These are phyloP conservation scores for Griposia aprilina DNA, from an alignment of 2,888 invertebrate genomes.

Conservation along the genomic window DNA sequence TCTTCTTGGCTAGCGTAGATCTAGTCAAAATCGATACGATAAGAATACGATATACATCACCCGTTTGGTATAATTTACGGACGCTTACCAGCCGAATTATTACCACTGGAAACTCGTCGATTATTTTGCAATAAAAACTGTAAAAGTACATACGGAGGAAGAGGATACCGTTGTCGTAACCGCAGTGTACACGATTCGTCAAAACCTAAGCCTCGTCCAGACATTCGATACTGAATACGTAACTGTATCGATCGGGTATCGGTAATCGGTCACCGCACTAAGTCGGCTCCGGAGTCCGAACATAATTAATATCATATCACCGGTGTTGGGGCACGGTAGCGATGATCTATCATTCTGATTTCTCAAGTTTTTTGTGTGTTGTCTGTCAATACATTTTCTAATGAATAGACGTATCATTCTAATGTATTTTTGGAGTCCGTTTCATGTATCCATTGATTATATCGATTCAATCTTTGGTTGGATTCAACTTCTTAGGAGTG, in stretches of 20 bases:
- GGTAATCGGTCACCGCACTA: conserved; percentile 32
- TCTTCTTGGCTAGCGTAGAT: neutral
- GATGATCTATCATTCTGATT: conserved; percentile 6
- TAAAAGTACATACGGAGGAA: conserved; percentile 17
- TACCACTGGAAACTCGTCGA: conserved; percentile 4
- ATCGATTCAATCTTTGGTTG: neutral
- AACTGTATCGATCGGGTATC: conserved; percentile 58
- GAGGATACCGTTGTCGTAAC: conserved; percentile 53
- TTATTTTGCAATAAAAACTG: conserved; percentile 38
- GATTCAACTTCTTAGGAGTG: neutral
- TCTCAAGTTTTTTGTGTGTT: neutral
- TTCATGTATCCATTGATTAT: neutral
- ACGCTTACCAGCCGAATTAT: neutral
- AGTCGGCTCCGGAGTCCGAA: neutral
- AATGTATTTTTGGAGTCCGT: neutral
- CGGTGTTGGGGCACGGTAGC: neutral
- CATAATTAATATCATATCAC: neutral
- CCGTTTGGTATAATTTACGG: neutral
- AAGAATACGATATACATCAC: no score
- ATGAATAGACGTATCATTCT: neutral
- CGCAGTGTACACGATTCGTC: conserved; percentile 42
- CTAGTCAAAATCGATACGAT: conserved; percentile 5
- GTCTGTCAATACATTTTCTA: conserved; percentile 9
- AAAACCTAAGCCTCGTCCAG: conserved; percentile 49
- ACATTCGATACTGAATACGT: conserved; percentile 46